Base-by-base conservation (phyloP, 2,888 invertebrate species). In the Elegia similella region DNA sequence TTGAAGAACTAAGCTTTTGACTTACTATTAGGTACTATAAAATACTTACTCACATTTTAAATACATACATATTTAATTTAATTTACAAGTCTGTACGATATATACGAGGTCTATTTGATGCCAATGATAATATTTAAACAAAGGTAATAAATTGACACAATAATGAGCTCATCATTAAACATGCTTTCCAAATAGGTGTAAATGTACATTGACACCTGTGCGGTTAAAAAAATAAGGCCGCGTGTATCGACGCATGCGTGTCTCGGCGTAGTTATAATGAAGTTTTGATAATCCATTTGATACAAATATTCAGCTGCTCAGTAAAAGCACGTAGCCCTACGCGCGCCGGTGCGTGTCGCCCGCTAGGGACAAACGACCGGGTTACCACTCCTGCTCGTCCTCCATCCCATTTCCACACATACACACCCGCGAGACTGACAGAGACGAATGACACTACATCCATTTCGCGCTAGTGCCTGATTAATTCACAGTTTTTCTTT, bases 401-500 rank as follows among this genome's bases (percentile, higher is more conserved):
- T 66, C 76, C 75, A 72, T 85, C 84, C 75, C 77, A 72, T 75
- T 84, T 76, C 68, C 70, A 75, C 80, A 68, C 73, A 67, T 71
- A 72, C 65, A 66, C 67, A 68, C 67, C 70, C 66, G 57, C 69
- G 63, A 65, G 78, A 70, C 75, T 78, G 85, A 87, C 82, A 82
- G 81, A 87, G 86, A 88, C 73, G 74, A 78, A 86, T 81, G 75
- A 75, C 62, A 62, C 71, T 68, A 73, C 78, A 78, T 78, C 80
- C 81, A 84, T 82, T 76, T 81, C 81, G 79, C 82, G 76, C 77
- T 80, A 80, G 79, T 72, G 78, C 72, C 78, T 86, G 84, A 86
- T 88, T 86, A 87, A 88, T 87, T 87, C 86, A 86, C 80, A 82
- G 84, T 84, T 88, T 89, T 88, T 88, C 82, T 81, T 81, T 84